Percentiles rank a stretch among this genome's conserved stretches.
Evolutionary conservation across 2,113 vertebrate genomes (phyloP).

Genomic region (Heptranchias perlo): DNA sequence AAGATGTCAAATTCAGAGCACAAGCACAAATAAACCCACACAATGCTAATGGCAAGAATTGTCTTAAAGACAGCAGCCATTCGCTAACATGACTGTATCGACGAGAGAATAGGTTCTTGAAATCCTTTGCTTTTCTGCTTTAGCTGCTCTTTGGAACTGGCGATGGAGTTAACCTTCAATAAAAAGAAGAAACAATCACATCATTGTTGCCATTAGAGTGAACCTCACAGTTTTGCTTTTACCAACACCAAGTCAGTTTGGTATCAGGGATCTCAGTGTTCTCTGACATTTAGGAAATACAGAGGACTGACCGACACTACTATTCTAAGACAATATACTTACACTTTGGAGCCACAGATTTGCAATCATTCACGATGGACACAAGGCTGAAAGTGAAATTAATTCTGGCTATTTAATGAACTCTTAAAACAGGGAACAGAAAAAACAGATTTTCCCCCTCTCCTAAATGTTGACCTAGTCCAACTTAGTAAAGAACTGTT

Average conservation of each 20-base stretch:
- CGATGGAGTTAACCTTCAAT: constrained; percentile 58
- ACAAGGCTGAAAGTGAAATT: not conserved
- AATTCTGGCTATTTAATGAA: not conserved
- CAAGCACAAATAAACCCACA: constrained; percentile 34
- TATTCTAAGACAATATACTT: not conserved
- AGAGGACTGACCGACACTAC: not conserved
- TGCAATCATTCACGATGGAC: not conserved
- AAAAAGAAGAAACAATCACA: constrained; percentile 50
- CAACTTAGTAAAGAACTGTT: not conserved
- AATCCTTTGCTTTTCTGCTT: constrained; percentile 43
- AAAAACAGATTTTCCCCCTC: not conserved
- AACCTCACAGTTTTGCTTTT: constrained; percentile 24
- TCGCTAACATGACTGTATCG: not conserved
- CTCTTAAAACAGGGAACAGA: not conserved
- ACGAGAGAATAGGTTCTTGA: constrained; percentile 51
- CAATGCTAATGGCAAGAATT: constrained; percentile 30
- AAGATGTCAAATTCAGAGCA: constrained; percentile 37
- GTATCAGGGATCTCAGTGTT: not conserved
- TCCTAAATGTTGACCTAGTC: not conserved
- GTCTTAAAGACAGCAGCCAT: constrained; percentile 18
- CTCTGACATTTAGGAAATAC: not conserved
- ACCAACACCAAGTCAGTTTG: not conserved
- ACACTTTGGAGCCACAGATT: not conserved
- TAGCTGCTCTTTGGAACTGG: constrained; percentile 46
- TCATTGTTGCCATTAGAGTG: constrained; percentile 43